phyloP scores from a whole-genome alignment of 2,888 invertebrate genomes.

The Pomacea canaliculata region DNA sequence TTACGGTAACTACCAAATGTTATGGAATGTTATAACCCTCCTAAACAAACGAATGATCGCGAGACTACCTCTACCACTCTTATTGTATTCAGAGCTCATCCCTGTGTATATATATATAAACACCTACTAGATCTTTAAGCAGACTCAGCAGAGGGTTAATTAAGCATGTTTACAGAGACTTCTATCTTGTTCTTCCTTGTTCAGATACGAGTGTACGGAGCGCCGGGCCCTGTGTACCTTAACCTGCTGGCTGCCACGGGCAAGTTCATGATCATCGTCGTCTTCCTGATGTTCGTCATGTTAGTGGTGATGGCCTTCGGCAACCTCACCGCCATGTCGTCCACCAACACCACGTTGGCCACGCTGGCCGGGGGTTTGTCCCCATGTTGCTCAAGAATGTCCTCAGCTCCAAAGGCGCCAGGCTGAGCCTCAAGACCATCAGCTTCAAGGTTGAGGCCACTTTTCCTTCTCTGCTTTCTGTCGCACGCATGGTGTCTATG shows the following conservation, averaged over 20 bases:
- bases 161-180: too few relatives aligned
- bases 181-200: neutral
- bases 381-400: slow-evolving; percentile 66
- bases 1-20: too few relatives aligned
- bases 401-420: slow-evolving; percentile 60
- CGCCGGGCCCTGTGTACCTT: slow-evolving; percentile 65
- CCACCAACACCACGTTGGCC: slow-evolving; percentile 65
- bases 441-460: slow-evolving; percentile 49
- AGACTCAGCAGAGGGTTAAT: too few relatives aligned
- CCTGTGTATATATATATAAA: too few relatives aligned
- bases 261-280: slow-evolving; percentile 63
- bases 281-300: slow-evolving; percentile 65
- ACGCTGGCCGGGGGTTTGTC: slow-evolving; percentile 63
- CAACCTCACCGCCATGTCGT: slow-evolving; percentile 60
- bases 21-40: too few relatives aligned
- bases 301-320: slow-evolving; percentile 66
- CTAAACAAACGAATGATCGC: too few relatives aligned
- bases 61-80: too few relatives aligned
- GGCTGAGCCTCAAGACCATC: slow-evolving; percentile 64
- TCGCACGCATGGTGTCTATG: neutral
- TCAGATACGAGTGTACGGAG: slow-evolving; percentile 59
- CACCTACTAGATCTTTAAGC: too few relatives aligned
- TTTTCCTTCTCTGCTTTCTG: neutral
- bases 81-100: too few relatives aligned
- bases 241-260: slow-evolving; percentile 61